These are phyloP conservation scores for Clytia hemisphaerica DNA, from an alignment of 30 jellyfish, hydroid and myxozoan genomes.

Conservation along the genomic window DNA sequence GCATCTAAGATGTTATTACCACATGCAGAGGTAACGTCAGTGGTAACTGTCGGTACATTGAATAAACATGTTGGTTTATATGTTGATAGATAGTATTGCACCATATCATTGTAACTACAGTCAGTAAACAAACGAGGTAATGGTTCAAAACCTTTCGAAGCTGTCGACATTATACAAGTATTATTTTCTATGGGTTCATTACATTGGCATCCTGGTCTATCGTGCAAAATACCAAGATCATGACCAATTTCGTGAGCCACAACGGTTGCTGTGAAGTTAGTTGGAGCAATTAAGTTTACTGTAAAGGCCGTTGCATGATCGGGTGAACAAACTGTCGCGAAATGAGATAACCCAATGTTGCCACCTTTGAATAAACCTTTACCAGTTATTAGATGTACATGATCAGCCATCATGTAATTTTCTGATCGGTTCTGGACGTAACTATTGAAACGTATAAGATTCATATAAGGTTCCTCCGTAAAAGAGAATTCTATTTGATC, in stretches of 20 bases:
- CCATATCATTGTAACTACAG: no score
- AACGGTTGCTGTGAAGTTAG: constrained; percentile 26
- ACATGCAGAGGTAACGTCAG: neutral
- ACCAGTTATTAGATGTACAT: neutral
- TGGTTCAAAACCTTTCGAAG: no score
- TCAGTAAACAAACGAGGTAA: no score
- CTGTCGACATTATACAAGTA: no score
- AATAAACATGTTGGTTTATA: neutral
- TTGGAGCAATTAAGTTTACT: neutral
- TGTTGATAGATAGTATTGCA: no score
- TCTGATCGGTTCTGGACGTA: no score
- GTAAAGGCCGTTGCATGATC: neutral
- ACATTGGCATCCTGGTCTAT: constrained; percentile 35
- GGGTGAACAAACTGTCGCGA: constrained; percentile 48
- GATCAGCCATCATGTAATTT: no score
- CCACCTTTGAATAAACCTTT: neutral
- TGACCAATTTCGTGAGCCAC: constrained; percentile 89
- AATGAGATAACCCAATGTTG: constrained; percentile 40
- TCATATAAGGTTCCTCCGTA: no score
- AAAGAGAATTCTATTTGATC: no score
- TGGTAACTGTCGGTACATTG: neutral
- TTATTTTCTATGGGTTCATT: no score
- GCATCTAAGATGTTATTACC: constrained; percentile 2
- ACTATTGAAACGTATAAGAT: no score
- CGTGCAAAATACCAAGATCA: constrained; percentile 64